These are phyloP conservation scores for Ethmia dodecea DNA, from an alignment of 2,888 invertebrate species.

Conservation along the genomic window DNA sequence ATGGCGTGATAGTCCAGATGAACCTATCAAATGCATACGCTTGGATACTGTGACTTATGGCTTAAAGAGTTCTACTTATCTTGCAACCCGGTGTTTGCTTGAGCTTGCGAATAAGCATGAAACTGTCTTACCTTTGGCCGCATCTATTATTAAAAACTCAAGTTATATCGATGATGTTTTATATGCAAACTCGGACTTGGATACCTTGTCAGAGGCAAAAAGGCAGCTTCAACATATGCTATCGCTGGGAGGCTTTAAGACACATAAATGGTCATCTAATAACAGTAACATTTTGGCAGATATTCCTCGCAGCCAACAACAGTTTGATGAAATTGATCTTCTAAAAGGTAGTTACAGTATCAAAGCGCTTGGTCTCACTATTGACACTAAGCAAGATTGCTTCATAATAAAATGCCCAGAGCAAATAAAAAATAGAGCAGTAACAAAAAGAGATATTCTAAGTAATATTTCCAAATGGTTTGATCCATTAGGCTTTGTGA, in stretches of 20 bases:
- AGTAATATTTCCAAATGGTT: slow-evolving; percentile 1
- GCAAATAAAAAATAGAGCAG: neutral
- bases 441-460: slow-evolving; percentile 2
- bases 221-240: neutral
- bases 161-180: slow-evolving; percentile 14
- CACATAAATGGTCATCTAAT: slow-evolving; percentile 2
- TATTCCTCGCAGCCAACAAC: neutral
- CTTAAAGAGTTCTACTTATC: slow-evolving; percentile 6
- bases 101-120: slow-evolving; percentile 7
- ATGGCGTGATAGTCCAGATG: slow-evolving; percentile 9
- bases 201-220: neutral
- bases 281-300: neutral
- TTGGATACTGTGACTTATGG: slow-evolving; percentile 5
- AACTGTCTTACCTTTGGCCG: slow-evolving; percentile 7
- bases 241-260: neutral
- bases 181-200: neutral
- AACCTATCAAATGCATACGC: slow-evolving; percentile 12
- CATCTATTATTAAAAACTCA: slow-evolving; percentile 7
- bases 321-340: neutral
- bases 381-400: neutral
- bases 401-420: neutral
- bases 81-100: slow-evolving; percentile 11
- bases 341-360: neutral
- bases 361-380: neutral
- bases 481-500: slow-evolving; percentile 2